Percentiles rank a stretch among this genome's conserved stretches.
Evolutionary conservation across 1,140 invertebrate species (phyloP).

Genomic region (Anadara kagoshimensis): DNA sequence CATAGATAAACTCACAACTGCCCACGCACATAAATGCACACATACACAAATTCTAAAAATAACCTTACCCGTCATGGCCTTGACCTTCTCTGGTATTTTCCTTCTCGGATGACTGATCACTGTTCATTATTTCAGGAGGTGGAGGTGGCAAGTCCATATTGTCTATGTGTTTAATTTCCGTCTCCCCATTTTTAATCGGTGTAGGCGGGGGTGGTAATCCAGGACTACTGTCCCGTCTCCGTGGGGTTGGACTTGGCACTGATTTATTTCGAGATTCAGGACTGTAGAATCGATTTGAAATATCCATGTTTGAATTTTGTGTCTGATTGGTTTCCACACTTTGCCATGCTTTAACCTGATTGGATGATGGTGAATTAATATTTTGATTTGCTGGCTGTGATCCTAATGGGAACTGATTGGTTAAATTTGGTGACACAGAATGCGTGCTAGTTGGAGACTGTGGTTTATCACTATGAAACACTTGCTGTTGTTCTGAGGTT

Average conservation of each 20-base stretch:
- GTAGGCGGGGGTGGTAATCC: constrained; percentile 47
- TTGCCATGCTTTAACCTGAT: neutral
- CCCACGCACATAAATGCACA: too few species aligned
- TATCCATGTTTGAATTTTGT: too few species aligned
- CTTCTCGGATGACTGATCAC: constrained; percentile 10
- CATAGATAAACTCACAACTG: too few species aligned
- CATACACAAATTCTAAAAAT: neutral
- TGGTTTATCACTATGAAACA: neutral
- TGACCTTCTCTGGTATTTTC: constrained; percentile 5
- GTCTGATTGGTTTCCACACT: too few species aligned
- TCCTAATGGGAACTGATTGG: too few species aligned
- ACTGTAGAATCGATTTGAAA: too few species aligned
- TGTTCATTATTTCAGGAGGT: constrained; percentile 43
- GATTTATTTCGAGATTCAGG: too few species aligned
- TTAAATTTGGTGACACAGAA: neutral
- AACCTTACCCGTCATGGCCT: neutral
- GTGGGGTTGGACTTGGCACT: too few species aligned
- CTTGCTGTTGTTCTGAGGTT: neutral
- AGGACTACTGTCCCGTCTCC: constrained; percentile 12
- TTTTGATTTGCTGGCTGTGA: neutral
- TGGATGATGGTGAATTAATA: neutral
- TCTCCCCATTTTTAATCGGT: constrained; percentile 43
- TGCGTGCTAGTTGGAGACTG: constrained; percentile 18
- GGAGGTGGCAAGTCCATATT: constrained; percentile 52
- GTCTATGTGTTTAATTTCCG: constrained; percentile 29